Base-by-base conservation (phyloP, 2,888 invertebrate species). In the Cataglyphis altisquamis region DNA sequence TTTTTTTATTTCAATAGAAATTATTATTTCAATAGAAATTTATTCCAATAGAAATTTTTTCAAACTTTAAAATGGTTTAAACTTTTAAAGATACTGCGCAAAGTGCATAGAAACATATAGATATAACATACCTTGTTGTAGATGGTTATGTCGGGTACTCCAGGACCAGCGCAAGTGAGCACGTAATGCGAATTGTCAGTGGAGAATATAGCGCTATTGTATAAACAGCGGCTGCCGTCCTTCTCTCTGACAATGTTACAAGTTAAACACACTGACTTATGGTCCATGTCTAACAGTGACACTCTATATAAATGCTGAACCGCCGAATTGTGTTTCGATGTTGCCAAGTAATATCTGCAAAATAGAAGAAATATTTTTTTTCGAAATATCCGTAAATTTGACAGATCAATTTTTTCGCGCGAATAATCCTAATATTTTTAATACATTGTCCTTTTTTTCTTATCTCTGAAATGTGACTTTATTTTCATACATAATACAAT, bases 291-390 rank as follows among this genome's bases (percentile, higher is more conserved):
- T 0, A 96, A 95, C n/a, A 95, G 92, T 85, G 96, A 96, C 9
- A 98, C 96, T 10, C 97, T 96, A 95, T 97, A 98, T 62, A 99
- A 95, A 94, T 99, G 98, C 92, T 97, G 96, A 77, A 97, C 96
- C 5, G 97, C 96, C 0, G 98, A 97, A 93, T 98, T 97, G 15
- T 96, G 95, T 87, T 96, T 97, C 8, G 96, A 96, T 48, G 98
- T 98, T 0, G 98, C 98, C 90, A 97, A 96, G 95, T 98, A 99
- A 96, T 98, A 99, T 83, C 98, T 98, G 95, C 39, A 87, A 89
- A 29, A 62, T 73, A 73, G 39, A 41, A 57, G 52, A 67, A 25
- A 9, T 10, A 41, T 52, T 45, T 45, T 48, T 48, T 6, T 5
- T 45, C 10, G 9, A 70, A n/a, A 45, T 41, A 12, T 41, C n/a